These are phyloP conservation scores for Patella caerulea DNA, from an alignment of 2,888 invertebrate genomes.

Conservation along the genomic window DNA sequence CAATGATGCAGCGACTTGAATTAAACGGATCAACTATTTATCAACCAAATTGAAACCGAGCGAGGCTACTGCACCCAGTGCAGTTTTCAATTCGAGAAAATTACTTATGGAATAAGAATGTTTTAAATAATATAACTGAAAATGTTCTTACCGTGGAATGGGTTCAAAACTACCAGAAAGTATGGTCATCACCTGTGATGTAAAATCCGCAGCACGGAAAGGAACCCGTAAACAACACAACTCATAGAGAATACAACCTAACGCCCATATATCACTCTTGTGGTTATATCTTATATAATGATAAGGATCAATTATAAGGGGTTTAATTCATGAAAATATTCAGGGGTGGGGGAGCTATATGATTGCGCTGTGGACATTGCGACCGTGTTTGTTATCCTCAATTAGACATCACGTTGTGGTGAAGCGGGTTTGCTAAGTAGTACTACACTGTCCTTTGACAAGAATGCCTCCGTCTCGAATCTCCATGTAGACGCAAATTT, in stretches of 20 bases:
- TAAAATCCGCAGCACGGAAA: slow-evolving; percentile 56
- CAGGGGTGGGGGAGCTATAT: not conserved
- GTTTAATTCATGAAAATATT: not conserved
- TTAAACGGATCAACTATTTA: no score
- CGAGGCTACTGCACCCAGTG: no score
- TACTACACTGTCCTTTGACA: no score
- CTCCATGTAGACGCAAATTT: no score
- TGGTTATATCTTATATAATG: slow-evolving; percentile 52
- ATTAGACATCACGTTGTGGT: no score
- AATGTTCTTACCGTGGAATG: slow-evolving; percentile 52
- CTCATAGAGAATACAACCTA: slow-evolving; percentile 66
- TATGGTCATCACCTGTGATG: slow-evolving; percentile 53
- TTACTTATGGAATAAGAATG: no score
- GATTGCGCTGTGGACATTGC: not conserved
- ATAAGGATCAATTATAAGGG: no score
- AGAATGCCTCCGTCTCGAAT: no score
- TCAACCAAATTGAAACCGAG: no score
- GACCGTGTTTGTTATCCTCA: not conserved
- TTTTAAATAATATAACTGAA: not conserved
- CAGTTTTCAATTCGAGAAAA: no score
- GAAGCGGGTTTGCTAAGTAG: no score
- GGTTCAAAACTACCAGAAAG: slow-evolving; percentile 51
- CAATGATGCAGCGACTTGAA: no score
- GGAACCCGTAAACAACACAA: slow-evolving; percentile 58
- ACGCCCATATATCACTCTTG: slow-evolving; percentile 67